Evolutionary conservation across 1,140 invertebrate genomes (phyloP).

Genomic region (Achatina immaculata): DNA sequence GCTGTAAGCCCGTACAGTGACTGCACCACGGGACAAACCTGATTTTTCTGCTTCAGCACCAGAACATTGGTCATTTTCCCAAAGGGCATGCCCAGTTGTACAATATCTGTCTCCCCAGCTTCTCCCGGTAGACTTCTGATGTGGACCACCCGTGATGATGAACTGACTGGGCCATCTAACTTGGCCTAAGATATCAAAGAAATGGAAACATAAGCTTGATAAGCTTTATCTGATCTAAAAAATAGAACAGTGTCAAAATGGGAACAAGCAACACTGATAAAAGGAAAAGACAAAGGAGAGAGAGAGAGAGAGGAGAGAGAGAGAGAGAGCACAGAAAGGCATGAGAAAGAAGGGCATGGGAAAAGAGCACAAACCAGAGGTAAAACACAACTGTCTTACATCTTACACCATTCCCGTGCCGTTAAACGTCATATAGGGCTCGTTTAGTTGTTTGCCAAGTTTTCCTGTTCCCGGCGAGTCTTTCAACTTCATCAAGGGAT

Average conservation of each 20-base stretch:
- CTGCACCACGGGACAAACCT: too few relatives aligned
- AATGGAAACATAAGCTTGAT: too few relatives aligned
- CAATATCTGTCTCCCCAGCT: conserved; percentile 95
- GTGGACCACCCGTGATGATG: conserved; percentile 94
- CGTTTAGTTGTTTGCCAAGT: too few relatives aligned
- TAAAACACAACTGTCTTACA: too few relatives aligned
- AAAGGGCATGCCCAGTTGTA: conserved; percentile 96
- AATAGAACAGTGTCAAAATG: not conserved
- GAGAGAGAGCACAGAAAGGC: too few relatives aligned
- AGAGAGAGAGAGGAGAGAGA: not conserved
- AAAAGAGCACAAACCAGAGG: too few relatives aligned
- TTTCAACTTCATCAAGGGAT: too few relatives aligned
- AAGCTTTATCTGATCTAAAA: not conserved
- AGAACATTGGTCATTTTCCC: conserved; percentile 96
- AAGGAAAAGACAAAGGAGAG: not conserved
- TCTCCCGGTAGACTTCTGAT: conserved; percentile 98
- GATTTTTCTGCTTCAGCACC: conserved; percentile 95
- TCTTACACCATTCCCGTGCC: too few relatives aligned
- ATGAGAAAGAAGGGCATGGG: too few relatives aligned
- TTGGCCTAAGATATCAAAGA: conserved; percentile 79
- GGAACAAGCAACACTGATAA: not conserved
- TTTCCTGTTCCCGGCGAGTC: too few relatives aligned
- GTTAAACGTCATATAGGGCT: too few relatives aligned
- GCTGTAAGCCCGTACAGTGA: too few relatives aligned
- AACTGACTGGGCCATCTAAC: conserved; percentile 80